These are phyloP conservation scores for Erynnis tages DNA, from an alignment of 2,888 invertebrate genomes.

Conservation along the genomic window DNA sequence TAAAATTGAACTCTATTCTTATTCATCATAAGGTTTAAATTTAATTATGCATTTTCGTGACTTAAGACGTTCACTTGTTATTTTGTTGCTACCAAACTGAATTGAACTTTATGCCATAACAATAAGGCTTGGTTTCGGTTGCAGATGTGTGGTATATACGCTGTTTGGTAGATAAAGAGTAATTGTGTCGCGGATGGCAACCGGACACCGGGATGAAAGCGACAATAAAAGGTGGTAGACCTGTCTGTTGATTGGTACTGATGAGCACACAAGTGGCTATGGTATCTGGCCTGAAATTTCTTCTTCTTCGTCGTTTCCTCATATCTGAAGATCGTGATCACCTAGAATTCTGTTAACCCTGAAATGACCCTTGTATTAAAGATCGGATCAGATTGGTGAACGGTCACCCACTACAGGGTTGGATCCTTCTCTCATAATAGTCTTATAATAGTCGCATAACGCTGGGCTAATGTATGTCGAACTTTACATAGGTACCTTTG, in stretches of 20 bases:
- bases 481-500: too few species aligned
- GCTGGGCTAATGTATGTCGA: too few species aligned
- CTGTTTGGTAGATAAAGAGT: conserved; percentile 43
- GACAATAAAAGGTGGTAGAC: conserved; percentile 78
- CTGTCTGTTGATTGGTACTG: conserved; percentile 72
- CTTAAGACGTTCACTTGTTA: background rate
- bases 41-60: background rate
- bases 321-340: too few species aligned
- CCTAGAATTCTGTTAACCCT: too few species aligned
- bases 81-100: background rate
- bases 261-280: conserved; percentile 35
- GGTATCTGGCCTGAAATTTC: too few species aligned
- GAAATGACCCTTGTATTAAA: too few species aligned
- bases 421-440: too few species aligned
- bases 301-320: too few species aligned
- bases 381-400: too few species aligned
- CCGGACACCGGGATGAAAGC: conserved; percentile 79
- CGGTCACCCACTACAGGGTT: too few species aligned
- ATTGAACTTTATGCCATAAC: background rate
- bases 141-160: conserved; percentile 14
- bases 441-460: too few species aligned
- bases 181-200: conserved; percentile 73
- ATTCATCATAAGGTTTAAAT: background rate
- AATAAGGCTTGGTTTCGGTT: conserved; percentile 22
- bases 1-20: background rate